Evolutionary conservation across 2,113 vertebrate genomes (phyloP).

Genomic region (Camelus bactrianus): DNA sequence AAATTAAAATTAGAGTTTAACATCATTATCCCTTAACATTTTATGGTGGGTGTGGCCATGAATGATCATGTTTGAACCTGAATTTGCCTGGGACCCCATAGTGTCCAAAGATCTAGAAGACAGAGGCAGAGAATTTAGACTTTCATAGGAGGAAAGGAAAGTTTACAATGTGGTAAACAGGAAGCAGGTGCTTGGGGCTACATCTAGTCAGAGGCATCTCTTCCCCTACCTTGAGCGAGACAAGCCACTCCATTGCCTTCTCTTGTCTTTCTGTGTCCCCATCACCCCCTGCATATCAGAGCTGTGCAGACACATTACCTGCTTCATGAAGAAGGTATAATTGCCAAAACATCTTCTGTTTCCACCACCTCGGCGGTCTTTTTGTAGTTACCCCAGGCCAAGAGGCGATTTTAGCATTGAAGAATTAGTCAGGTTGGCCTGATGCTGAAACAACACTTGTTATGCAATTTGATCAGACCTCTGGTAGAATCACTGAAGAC

Average conservation of each 20-base stretch:
- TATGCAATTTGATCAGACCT: neutral
- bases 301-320: neutral
- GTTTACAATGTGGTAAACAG: neutral
- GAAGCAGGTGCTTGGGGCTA: neutral
- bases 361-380: neutral
- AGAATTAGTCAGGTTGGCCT: neutral
- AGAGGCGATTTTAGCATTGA: neutral
- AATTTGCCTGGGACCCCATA: neutral
- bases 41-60: neutral
- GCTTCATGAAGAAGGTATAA: neutral
- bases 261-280: neutral
- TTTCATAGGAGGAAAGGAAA: neutral
- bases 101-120: neutral
- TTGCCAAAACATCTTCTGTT: neutral
- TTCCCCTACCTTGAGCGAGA: neutral
- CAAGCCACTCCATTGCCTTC: neutral
- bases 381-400: neutral
- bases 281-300: neutral
- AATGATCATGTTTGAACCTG: neutral
- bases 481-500: slow-evolving; percentile 11
- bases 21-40: neutral
- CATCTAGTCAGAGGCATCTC: neutral
- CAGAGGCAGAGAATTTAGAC: neutral
- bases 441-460: neutral
- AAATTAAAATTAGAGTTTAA: slow-evolving; percentile 25